These are phyloP conservation scores for Helicoverpa assulta DNA, from an alignment of 2,888 invertebrate genomes.

Conservation along the genomic window DNA sequence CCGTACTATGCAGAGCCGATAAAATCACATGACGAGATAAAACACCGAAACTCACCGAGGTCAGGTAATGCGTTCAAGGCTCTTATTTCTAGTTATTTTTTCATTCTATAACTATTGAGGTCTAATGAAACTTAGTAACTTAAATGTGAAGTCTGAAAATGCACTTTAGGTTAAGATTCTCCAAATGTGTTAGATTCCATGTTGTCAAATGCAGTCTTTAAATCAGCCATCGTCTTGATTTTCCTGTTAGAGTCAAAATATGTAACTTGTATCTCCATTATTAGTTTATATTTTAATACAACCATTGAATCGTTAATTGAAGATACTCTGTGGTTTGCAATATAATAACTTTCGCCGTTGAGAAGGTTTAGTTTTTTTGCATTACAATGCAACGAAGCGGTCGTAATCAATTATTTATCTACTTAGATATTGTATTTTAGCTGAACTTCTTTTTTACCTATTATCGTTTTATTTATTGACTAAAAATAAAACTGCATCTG, in stretches of 20 bases:
- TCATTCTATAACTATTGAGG: conserved; percentile 4
- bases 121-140: not conserved
- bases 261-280: not conserved
- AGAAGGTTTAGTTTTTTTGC: conserved; percentile 3
- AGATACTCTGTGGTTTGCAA: not conserved
- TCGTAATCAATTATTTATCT: conserved; percentile 12
- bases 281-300: not conserved
- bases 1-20: conserved; percentile 6
- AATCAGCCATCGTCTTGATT: too few species aligned
- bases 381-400: conserved; percentile 14
- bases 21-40: conserved; percentile 51
- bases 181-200: too few species aligned
- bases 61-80: conserved; percentile 40
- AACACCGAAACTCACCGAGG: conserved; percentile 42
- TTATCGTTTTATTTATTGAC: not conserved
- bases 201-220: not conserved
- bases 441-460: too few species aligned
- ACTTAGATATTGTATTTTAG: too few species aligned
- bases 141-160: not conserved
- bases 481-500: not conserved
- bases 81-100: conserved; percentile 23
- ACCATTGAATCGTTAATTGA: conserved; percentile 13
- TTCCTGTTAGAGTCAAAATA: not conserved
- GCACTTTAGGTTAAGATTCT: too few species aligned
- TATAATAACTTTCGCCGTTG: conserved; percentile 22